Base-by-base conservation (phyloP, 2,888 invertebrate species). In the Graphium colonna region DNA sequence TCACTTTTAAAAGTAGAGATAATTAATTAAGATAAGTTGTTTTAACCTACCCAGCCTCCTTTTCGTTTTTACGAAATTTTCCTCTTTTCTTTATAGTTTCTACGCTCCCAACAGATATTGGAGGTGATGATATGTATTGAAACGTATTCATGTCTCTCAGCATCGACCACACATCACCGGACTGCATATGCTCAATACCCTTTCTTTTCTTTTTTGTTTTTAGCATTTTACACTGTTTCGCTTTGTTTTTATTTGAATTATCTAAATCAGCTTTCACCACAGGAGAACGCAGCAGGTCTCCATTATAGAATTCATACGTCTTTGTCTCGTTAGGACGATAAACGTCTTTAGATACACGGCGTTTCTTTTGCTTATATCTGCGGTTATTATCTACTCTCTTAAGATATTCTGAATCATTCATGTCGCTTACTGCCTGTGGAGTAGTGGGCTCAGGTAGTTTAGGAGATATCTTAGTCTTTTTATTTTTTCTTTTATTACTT, bases 331-430 rank as follows among this genome's bases (percentile, higher is more conserved):
- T 60, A 41, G 39, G 13, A 49, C 63, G 62, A 52, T 68, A 74
- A 26, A 62, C 68, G n/a, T 62, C 69, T 55, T 65, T 68, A 13
- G 57, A 31, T 2, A 62, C 51, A 9, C 60, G 60, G 21, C 71
- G 68, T 62, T 77, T 82, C 60, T 74, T 80, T 3, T 31, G 31
- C 10, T 69, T 76, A n/a, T 57, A 52, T 55, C 64, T 71, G n/a
- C 59, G 62, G 31, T 61, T 60, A 44, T 66, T 63, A 45, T 69
- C 65, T 16, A 63, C 67, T 36, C 63, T 64, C 7, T 71, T 72
- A 16, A 60, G 72, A 61, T 79, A 82, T 64, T 86, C 86, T 3
- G 78, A 77, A 46, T 87, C 86, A 51, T 82, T 87, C 64, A 83
- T 76, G 56, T 87, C 86, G 58, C 87, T 87, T 1, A 80, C 84